Conservation (phyloP, 2,888 invertebrate species). For the Flexamia atlantica region DNA sequence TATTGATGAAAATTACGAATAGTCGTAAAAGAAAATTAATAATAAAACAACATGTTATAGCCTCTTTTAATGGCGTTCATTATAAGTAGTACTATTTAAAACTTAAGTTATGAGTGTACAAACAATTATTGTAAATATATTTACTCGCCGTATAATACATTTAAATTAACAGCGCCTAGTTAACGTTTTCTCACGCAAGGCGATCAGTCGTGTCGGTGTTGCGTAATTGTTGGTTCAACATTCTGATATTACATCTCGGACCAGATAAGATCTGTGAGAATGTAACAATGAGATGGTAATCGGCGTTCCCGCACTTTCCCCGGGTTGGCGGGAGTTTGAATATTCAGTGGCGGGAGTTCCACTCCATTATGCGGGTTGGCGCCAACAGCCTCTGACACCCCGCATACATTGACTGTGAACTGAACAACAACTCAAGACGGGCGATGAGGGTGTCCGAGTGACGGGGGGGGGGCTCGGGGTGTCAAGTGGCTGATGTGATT, state of each 20-base stretch:
- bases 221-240: conserved; percentile 15
- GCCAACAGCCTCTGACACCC: background rate
- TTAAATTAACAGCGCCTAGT: too few species aligned
- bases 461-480: background rate
- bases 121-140: too few species aligned
- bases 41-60: too few species aligned
- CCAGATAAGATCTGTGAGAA: conserved; percentile 12
- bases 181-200: background rate
- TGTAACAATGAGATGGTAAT: conserved; percentile 35
- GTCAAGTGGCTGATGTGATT: too few species aligned
- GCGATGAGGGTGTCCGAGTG: too few species aligned
- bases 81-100: too few species aligned
- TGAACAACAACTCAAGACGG: background rate
- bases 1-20: too few species aligned
- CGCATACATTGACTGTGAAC: conserved; percentile 1
- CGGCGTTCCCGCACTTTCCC: conserved; percentile 13
- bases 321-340: conserved; percentile 10
- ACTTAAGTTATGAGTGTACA: too few species aligned
- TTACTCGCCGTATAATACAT: too few species aligned
- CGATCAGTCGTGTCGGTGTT: background rate
- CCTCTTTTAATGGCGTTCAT: too few species aligned
- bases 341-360: conserved; percentile 17
- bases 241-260: background rate
- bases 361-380: conserved; percentile 32
- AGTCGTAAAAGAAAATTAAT: too few species aligned